phyloP scores from a whole-genome alignment of 2,797 vertebrate genomes.

The Acipenser transmontanus region DNA sequence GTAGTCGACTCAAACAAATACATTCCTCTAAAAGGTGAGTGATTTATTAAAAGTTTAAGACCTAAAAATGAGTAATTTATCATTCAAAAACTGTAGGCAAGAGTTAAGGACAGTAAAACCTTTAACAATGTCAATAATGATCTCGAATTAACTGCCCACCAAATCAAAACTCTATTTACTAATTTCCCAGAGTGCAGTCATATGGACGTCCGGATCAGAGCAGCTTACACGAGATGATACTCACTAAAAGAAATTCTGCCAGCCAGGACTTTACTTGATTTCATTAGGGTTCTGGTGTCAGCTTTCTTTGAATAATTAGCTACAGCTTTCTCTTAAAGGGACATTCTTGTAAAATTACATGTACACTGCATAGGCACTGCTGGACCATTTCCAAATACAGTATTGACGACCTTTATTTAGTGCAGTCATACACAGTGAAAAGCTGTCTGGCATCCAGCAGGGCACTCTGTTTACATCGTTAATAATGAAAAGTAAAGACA shows the following conservation, averaged over 20 bases:
- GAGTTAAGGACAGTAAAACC: too few species aligned
- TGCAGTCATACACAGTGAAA: slow-evolving; percentile 12
- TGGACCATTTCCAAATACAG: background rate
- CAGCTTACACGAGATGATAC: background rate
- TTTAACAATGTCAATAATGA: too few species aligned
- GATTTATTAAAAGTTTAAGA: too few species aligned
- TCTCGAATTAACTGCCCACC: too few species aligned
- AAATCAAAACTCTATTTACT: too few species aligned
- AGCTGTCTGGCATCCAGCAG: background rate
- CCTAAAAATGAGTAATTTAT: too few species aligned
- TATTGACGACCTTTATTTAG: slow-evolving; percentile 17
- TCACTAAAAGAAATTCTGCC: background rate
- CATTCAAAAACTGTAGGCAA: too few species aligned
- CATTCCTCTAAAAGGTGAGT: too few species aligned
- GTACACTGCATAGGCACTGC: slow-evolving; percentile 10
- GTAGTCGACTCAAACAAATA: too few species aligned
- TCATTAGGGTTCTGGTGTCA: background rate
- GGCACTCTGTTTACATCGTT: slow-evolving; percentile 12
- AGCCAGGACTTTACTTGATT: background rate
- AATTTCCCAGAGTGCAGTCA: too few species aligned
- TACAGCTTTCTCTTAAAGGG: background rate
- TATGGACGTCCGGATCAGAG: too few species aligned
- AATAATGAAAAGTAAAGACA: slow-evolving; percentile 18
- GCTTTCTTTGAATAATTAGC: background rate
- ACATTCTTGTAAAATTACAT: slow-evolving; percentile 6